Percentiles rank a stretch among this genome's conserved stretches.
Evolutionary conservation across 2,113 vertebrate genomes (phyloP).

Genomic region (Mixornis gularis): DNA sequence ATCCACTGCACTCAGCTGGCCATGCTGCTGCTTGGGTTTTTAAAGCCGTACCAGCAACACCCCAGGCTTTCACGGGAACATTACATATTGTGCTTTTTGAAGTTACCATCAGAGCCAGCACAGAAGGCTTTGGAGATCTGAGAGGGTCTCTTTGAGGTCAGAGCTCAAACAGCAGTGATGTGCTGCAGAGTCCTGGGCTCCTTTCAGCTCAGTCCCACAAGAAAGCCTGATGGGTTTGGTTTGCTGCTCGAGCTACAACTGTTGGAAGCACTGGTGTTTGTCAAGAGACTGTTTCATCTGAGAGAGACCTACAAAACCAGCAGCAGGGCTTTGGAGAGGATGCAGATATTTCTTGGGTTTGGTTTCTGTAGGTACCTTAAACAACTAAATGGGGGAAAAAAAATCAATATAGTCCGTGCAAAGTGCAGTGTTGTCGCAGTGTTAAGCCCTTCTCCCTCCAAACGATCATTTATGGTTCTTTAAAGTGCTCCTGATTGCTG

Average conservation of each 20-base stretch:
- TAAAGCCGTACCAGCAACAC: background rate
- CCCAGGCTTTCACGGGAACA: background rate
- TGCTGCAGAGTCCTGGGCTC: background rate
- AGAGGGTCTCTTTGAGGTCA: background rate
- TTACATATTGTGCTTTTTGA: background rate
- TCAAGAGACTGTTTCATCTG: background rate
- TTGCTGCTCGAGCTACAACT: background rate
- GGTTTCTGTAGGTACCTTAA: background rate
- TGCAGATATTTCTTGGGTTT: background rate
- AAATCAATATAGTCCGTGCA: background rate
- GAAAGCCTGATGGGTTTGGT: background rate
- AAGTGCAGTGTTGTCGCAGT: background rate
- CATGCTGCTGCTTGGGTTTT: background rate
- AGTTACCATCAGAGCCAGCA: background rate
- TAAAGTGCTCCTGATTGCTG: background rate
- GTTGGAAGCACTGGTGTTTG: background rate
- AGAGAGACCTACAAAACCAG: background rate
- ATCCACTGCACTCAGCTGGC: background rate
- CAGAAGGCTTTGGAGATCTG: background rate
- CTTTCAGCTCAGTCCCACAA: background rate
- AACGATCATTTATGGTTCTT: background rate
- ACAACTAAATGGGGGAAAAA: background rate
- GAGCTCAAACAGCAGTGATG: background rate
- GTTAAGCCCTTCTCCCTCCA: background rate
- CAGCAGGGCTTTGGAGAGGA: background rate